Evolutionary conservation across 1,140 invertebrate species (phyloP), one percentile per base, ranked within the genome.

Genomic region (Aricia agestis): DNA sequence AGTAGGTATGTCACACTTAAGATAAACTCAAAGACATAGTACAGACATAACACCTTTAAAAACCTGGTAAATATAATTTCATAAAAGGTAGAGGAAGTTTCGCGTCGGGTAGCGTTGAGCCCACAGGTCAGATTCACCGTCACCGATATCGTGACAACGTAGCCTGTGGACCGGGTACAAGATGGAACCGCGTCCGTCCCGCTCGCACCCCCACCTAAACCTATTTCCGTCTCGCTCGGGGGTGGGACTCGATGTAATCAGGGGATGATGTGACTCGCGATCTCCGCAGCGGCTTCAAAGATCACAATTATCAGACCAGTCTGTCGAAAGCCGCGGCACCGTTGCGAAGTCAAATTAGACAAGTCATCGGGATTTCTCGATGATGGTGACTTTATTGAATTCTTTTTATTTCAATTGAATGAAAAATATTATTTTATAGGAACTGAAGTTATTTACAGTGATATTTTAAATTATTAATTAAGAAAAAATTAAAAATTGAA

Each of bases 301-400:
- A 90, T 91, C 87, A 90, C 89, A 91, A 91, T 90, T 90, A 89
- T 86, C 84, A 84, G 86, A 91, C 80, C 89, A 91, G 89, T 91
- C 89, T 87, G 87, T 82, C 87, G 87, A 91, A 88, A 89, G 87
- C 87, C 83, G 87, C 83, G 85, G 78, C 78, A 75, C 75, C 78
- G 86, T 84, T 81, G 81, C 81, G 85, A 91, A 89, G 85, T 91
- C 85, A 87, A 76, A 78, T 74, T 69, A 59, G 72, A 71, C 76
- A 89, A 89, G 86, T 87, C 87, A 88, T 72, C 66, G 19, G 76
- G 75, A 78, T 70, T 69, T 79, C 78, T 77, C 74, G 72, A 71
- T 73, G 41, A 63, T 63, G 36, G 6, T 19, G 19, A 11, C 19
- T 19, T 19, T 9, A 11, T 45, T 42, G 42, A 18, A 19, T 19